Evolutionary conservation across 2,797 vertebrate species (phyloP).

Genomic region (Chloroceryle inda): DNA sequence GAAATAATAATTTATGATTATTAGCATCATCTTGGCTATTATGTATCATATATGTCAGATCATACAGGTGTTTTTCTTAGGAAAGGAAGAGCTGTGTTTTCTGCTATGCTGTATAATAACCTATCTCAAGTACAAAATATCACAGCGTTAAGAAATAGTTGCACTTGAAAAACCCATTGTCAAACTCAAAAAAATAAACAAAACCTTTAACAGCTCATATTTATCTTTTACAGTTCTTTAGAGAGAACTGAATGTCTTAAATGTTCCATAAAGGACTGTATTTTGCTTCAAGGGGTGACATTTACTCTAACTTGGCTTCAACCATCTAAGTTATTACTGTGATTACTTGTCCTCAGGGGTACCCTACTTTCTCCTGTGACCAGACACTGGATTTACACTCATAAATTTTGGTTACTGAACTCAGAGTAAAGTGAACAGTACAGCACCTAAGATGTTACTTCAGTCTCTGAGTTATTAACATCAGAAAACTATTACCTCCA

Average conservation of each 20-base stretch:
- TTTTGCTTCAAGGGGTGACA: neutral
- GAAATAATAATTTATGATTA: neutral
- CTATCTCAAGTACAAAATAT: neutral
- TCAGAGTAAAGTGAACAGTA: neutral
- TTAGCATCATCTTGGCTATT: neutral
- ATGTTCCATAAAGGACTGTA: neutral
- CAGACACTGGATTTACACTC: neutral
- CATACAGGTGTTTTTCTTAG: neutral
- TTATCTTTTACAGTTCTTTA: neutral
- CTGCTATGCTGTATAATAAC: neutral
- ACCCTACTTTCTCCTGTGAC: neutral
- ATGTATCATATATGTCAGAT: neutral
- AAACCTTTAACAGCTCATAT: neutral
- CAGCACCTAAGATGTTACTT: neutral
- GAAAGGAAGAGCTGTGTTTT: neutral
- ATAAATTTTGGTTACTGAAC: neutral
- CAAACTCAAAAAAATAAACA: conserved; percentile 13
- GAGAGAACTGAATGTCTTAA: neutral
- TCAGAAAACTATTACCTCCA: neutral
- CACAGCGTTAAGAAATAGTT: neutral
- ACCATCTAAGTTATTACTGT: neutral
- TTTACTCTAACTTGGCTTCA: conserved; percentile 14
- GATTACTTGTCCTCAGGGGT: neutral
- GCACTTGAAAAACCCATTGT: neutral
- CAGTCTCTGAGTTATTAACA: neutral